These are phyloP conservation scores for Danio jaintianensis DNA, from an alignment of 2,797 vertebrate species.

Conservation along the genomic window DNA sequence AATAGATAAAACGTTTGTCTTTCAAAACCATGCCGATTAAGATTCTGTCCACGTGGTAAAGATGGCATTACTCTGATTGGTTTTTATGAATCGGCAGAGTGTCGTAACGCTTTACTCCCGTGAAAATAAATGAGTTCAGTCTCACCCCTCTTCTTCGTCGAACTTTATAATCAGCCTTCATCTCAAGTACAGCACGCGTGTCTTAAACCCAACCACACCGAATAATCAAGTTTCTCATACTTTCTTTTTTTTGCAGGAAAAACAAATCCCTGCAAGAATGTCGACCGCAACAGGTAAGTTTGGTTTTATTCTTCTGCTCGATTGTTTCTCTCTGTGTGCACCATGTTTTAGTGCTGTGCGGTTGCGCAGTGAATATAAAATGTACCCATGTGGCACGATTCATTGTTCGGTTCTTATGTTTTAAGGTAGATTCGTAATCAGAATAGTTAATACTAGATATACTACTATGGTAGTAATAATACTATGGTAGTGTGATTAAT, in stretches of 20 bases:
- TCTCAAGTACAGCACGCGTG: not conserved
- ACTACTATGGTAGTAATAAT: too few relatives aligned
- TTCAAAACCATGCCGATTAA: not conserved
- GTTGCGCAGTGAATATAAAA: not conserved
- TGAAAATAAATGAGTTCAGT: slow-evolving; percentile 42
- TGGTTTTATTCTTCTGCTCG: not conserved
- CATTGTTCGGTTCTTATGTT: not conserved
- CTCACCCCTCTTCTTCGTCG: not conserved
- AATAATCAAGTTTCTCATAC: slow-evolving; percentile 2
- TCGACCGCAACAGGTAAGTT: slow-evolving; percentile 46
- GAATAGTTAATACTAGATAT: not conserved
- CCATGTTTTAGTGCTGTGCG: not conserved
- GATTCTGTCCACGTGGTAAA: slow-evolving; percentile 62
- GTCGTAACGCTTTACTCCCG: slow-evolving; percentile 56
- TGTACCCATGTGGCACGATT: not conserved
- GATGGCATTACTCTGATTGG: slow-evolving; percentile 40
- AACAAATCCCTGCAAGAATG: slow-evolving; percentile 41
- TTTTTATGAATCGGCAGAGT: not conserved
- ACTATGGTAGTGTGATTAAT: too few relatives aligned
- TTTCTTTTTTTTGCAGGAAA: slow-evolving; percentile 54
- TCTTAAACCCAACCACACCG: not conserved
- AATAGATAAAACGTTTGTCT: not conserved
- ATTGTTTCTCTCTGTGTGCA: slow-evolving; percentile 10
- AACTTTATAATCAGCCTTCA: not conserved
- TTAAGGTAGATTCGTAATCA: not conserved